Percentiles rank a stretch among this genome's conserved stretches.
phyloP scores from a whole-genome alignment of 2,888 invertebrate species.

The Artemia sp. region DNA sequence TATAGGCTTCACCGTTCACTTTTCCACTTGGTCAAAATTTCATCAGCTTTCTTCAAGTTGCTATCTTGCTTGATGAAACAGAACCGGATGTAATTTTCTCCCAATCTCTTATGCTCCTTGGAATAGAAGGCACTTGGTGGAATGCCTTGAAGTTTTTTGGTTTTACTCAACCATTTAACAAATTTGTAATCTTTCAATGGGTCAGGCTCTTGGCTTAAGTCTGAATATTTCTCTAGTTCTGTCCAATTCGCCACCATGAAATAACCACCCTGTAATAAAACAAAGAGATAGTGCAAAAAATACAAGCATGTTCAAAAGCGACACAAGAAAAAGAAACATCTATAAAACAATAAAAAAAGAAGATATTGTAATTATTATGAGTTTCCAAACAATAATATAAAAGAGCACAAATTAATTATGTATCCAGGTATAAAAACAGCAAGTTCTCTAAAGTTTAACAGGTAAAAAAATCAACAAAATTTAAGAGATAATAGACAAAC shows the following conservation, averaged over 20 bases:
- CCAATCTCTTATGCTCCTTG: conserved; percentile 54
- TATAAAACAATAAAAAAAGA: too few species aligned
- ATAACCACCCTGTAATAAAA: conserved; percentile 48
- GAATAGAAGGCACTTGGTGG: conserved; percentile 89
- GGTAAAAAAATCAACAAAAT: too few species aligned
- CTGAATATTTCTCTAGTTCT: conserved; percentile 49
- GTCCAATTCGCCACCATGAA: conserved; percentile 91
- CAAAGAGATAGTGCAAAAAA: not conserved
- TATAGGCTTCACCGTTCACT: conserved; percentile 15
- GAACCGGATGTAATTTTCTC: conserved; percentile 70
- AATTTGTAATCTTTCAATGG: conserved; percentile 70
- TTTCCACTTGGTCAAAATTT: conserved; percentile 46
- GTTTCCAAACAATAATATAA: too few species aligned
- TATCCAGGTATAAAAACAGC: too few species aligned
- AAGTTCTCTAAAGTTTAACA: too few species aligned
- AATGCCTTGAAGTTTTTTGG: conserved; percentile 77
- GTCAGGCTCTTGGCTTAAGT: conserved; percentile 50
- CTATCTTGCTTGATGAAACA: conserved; percentile 85
- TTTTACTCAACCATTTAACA: conserved; percentile 86
- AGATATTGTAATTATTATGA: too few species aligned
- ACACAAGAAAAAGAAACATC: too few species aligned
- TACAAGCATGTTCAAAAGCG: too few species aligned
- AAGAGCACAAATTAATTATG: too few species aligned
- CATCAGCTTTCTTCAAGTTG: conserved; percentile 46
- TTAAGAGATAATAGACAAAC: too few species aligned